A percentile compares a stretch with the other conserved stretches of the same genome.
Conservation (phyloP, 2,888 invertebrate species). For the Podabrus alpinus region DNA sequence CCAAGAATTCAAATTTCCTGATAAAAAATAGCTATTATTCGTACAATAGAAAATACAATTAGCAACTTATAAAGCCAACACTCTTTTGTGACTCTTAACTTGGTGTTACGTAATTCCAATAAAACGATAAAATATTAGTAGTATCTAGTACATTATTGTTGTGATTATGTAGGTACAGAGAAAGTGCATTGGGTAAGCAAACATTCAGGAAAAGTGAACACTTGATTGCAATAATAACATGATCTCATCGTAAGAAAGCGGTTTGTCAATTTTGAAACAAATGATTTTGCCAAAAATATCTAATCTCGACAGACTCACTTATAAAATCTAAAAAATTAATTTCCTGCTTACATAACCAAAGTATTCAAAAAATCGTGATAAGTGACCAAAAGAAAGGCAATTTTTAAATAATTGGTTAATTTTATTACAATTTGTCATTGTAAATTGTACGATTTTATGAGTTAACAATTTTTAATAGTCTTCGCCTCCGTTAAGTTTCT, state of each 20-base stretch:
- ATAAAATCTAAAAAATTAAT: neutral
- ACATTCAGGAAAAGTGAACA: constrained; percentile 25
- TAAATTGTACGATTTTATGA: neutral
- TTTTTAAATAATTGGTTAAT: neutral
- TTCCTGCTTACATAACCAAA: neutral
- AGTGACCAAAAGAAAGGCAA: neutral
- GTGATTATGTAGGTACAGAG: constrained; percentile 16
- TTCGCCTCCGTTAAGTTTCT: neutral
- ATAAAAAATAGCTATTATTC: neutral
- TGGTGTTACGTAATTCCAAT: neutral
- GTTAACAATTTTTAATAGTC: neutral
- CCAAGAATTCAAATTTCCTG: neutral
- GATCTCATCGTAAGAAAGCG: constrained; percentile 19
- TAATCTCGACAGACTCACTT: neutral
- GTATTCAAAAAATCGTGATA: neutral
- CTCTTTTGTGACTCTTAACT: neutral
- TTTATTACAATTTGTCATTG: neutral
- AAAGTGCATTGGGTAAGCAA: constrained; percentile 19
- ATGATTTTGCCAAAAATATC: neutral
- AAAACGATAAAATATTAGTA: constrained; percentile 5
- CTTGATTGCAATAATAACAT: constrained; percentile 7
- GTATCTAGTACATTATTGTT: constrained; percentile 8
- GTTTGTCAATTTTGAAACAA: neutral
- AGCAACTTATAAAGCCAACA: neutral
- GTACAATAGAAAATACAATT: neutral